Conservation (phyloP, 2,113 vertebrate genomes). For the Cochlearius cochlearius region DNA sequence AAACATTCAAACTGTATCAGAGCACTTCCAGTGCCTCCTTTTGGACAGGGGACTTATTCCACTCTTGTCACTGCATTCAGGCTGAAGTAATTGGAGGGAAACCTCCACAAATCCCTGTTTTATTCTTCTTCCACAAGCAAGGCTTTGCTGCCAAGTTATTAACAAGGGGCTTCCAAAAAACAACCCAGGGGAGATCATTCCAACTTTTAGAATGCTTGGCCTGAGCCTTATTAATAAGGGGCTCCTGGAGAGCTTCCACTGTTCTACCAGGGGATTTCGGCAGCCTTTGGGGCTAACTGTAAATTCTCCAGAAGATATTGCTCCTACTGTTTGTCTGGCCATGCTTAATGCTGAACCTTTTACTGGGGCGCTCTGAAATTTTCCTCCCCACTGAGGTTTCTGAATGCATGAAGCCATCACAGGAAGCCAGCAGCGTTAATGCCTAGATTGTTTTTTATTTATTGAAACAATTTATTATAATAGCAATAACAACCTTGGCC, state of each 20-base stretch:
- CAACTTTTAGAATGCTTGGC: background rate
- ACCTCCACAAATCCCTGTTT: background rate
- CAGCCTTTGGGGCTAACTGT: conserved; percentile 16
- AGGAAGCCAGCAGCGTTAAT: conserved; percentile 37
- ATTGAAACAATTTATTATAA: conserved; percentile 60
- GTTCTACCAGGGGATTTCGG: background rate
- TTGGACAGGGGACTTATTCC: background rate
- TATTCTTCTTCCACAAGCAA: conserved; percentile 21
- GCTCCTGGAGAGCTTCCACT: conserved; percentile 43
- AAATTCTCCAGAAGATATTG: conserved; percentile 21
- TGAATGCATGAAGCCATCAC: conserved; percentile 21
- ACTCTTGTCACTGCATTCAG: background rate
- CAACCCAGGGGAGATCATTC: background rate
- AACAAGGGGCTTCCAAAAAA: conserved; percentile 3
- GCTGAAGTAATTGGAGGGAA: background rate
- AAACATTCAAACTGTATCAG: background rate
- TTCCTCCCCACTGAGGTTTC: conserved; percentile 20
- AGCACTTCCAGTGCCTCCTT: background rate
- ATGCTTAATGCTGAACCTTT: background rate
- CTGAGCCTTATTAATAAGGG: conserved; percentile 32
- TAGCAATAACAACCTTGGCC: conserved; percentile 48
- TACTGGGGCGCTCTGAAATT: conserved; percentile 3
- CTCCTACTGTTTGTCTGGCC: conserved; percentile 42
- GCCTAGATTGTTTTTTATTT: conserved; percentile 54
- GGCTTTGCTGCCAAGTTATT: conserved; percentile 15